Base-by-base conservation (phyloP, 1,140 invertebrate species). In the Lepidurus arcticus region DNA sequence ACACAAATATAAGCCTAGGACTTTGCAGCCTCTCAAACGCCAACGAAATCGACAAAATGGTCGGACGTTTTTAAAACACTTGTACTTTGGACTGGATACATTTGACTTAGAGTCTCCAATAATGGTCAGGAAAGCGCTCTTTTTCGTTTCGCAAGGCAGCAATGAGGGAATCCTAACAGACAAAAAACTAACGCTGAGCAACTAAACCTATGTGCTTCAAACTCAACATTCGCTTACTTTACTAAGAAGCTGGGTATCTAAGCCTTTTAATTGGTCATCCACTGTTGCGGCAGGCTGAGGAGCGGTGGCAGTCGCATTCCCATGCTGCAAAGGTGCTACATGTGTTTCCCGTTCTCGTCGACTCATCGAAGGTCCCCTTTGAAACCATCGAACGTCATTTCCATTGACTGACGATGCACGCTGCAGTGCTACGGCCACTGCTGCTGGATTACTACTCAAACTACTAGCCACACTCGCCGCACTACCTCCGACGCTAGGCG, bases 91-190 rank as follows among this genome's bases (percentile, higher is more conserved):
- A 65, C 53, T 65, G 21, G 53, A 65, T 65, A 65, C 53, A 65
- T n/a, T 65, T 65, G 53, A 65, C 53, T 65, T 65, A 65, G 53
- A 65, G 53, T 65, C 53, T 65, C 90, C 87, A 93, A 84, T 91
- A 92, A 84, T 91, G 91, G 89, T 87, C 92, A 89, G 90, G 91
- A 87, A 88, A 92, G 88, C 91, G 91, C 91, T 89, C 91, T 90
- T 89, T 92, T 91, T 91, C 91, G 87, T 88, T 90, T 88, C 88
- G 90, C 83, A 91, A 90, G 86, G 90, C 91, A 87, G 90, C 91
- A 88, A 92, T 92, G 90, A 91, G 90, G 87, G 90, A 93, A 90
- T 90, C 91, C 84, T 84, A 78, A 43, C 81, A 79, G 80, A 80
- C 78, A 80, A 79, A 77, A 78, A 78, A 79, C 44, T 10, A 42